Evolutionary conservation across 2,797 vertebrate genomes (phyloP).

Genomic region (Sciurus vulgaris): DNA sequence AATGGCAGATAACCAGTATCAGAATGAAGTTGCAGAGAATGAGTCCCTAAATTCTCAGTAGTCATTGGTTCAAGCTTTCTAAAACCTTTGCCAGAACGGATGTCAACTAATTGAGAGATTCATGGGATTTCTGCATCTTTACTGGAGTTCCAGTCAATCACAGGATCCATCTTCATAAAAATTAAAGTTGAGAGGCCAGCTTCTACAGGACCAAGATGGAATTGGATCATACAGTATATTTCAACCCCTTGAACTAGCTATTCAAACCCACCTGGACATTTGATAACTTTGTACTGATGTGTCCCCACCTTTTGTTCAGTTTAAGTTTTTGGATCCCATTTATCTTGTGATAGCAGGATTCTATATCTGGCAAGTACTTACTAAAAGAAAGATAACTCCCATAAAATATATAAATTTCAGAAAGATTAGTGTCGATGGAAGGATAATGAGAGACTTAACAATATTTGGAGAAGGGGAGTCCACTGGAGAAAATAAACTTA

Average conservation of each 20-base stretch:
- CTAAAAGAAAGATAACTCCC: neutral
- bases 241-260: neutral
- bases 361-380: neutral
- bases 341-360: neutral
- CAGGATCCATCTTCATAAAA: slow-evolving; percentile 1
- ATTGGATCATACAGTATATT: neutral
- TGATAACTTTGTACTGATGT: neutral
- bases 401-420: slow-evolving; percentile 25
- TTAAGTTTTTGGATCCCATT: neutral
- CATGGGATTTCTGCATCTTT: neutral
- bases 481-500: neutral
- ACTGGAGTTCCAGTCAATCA: neutral
- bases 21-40: neutral
- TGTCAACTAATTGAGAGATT: neutral
- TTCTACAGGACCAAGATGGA: neutral
- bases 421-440: slow-evolving; percentile 7
- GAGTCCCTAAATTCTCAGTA: neutral
- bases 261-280: neutral
- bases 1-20: neutral
- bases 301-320: neutral
- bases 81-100: neutral
- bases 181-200: neutral
- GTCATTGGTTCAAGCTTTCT: neutral
- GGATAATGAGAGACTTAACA: neutral
- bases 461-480: neutral